Evolutionary conservation across 2,113 vertebrate species (phyloP), one percentile per base, ranked within the genome.

Genomic region (Uropsilus gracilis): DNA sequence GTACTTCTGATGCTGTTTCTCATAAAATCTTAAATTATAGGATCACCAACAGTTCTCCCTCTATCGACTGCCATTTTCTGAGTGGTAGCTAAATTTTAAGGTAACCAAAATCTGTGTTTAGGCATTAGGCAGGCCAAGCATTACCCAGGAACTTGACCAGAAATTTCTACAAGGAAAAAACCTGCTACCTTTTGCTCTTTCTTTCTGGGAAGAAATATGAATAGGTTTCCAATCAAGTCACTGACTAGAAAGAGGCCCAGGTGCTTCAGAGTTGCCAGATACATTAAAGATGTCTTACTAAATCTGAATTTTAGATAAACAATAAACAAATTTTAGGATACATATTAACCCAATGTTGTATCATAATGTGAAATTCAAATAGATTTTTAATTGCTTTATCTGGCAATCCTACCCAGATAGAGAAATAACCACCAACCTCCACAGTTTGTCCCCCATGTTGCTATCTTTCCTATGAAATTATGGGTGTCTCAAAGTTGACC

Each of bases 291-390:
- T 46, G 64, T 1, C 22, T 7, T 69, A 10, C 32, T 50, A 82
- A 84, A 81, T 84, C 50, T 94, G 71, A 76, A 64, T 78, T 71
- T 95, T n/a, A 85, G 30, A n/a, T 71, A 92, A 92, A 75, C 37
- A 63, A n/a, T 26, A 20, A 68, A 78, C 55, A 50, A 78, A 34
- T 64, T 85, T 90, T 69, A 80, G 12, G 71, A 26, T 28, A 87
- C 44, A 8, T 80, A 76, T 90, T 44, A 78, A 32, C 32, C 34
- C 50, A 59, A 81, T 75, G 75, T 28, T 64, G 12, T 6, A 72
- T 82, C 16, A 69, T 59, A 59, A 42, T 83, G 76, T 75, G 24
- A 75, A 90, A 75, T 73, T 73, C 82, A 95, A n/a, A n/a, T n/a
- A n/a, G 53, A 28, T 77, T 77, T 88, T 81, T 46, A 61, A 64